Evolutionary conservation across 2,797 vertebrate genomes (phyloP).

Genomic region (Sebastes umbrosus): DNA sequence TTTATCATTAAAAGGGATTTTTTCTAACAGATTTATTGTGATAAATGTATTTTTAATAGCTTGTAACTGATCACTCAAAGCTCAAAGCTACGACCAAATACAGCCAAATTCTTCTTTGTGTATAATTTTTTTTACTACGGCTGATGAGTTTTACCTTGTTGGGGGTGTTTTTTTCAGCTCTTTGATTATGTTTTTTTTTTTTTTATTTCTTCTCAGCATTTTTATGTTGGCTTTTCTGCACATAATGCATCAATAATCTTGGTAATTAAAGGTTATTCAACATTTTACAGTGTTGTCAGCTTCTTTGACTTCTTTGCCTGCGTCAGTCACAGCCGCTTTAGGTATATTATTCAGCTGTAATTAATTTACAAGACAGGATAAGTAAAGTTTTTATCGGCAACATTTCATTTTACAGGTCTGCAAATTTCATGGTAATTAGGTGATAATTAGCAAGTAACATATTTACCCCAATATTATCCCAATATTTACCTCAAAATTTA

Average conservation of each 20-base stretch:
- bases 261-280: constrained; percentile 60
- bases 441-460: too few relatives aligned
- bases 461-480: too few relatives aligned
- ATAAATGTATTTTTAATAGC: constrained; percentile 2
- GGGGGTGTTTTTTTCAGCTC: constrained; percentile 29
- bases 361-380: not conserved
- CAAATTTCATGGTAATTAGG: too few relatives aligned
- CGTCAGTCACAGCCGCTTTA: too few relatives aligned
- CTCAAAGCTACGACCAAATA: constrained; percentile 47
- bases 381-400: too few relatives aligned
- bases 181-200: constrained; percentile 28
- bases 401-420: too few relatives aligned
- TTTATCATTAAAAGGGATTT: constrained; percentile 36
- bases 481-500: too few relatives aligned
- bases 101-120: constrained; percentile 46
- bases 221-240: constrained; percentile 48
- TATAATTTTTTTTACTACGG: constrained; percentile 20
- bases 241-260: constrained; percentile 34
- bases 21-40: constrained; percentile 3
- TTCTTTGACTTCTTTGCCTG: not conserved
- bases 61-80: constrained; percentile 45
- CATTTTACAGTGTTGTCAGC: constrained; percentile 26
- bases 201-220: constrained; percentile 18
- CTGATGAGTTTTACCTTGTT: constrained; percentile 39
- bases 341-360: not conserved